Base-by-base conservation (phyloP, 2,888 invertebrate genomes). In the Lepidonotus clava region DNA sequence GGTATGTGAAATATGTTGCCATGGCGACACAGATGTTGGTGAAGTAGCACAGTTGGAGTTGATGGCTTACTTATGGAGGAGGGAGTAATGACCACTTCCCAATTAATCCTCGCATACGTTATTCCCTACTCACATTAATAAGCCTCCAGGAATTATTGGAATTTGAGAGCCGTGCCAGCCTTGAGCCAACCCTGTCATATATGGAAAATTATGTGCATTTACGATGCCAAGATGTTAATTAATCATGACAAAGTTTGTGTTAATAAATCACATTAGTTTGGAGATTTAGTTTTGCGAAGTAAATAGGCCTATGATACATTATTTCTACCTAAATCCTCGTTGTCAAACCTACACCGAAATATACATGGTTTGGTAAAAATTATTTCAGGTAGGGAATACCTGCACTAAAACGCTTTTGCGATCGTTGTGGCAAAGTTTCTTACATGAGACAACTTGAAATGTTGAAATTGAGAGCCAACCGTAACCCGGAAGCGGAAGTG, bases 1-100 rank as follows among this genome's bases (percentile, higher is more conserved):
- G 51, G 51, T 80, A 51, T 80, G 80, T 80, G 80, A 80, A 51
- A 80, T 46, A 80, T 80, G 80, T 80, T 80, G 34, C 80, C 41
- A 80, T 46, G 80, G 80, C n/a, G 80, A 80, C 41, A 51, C 80
- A 80, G 80, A 41, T 80, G 80, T 41, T 80, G 51, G 41, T 6
- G 32, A 11, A 18, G 21, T n/a, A 18, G 46, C 41, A 40, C 80
- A 80, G 80, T 80, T 80, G 80, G 32, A 46, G 46, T 24, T 80
- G 80, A 80, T 32, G 51, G 46, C 14, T 80, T 41, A 41, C 46
- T 41, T 80, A 80, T 21, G 24, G 51, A 80, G 41, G 8, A 6
- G 46, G 24, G 34, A 46, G 28, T 80, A 80, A 80, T 80, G 80
- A 32, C 76, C 38, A 28, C 46, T 46, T 4, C 21, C 28, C 80